Percentiles rank a stretch among this genome's conserved stretches.
These are phyloP conservation scores for Sympetrum striolatum DNA, from an alignment of 2,888 invertebrate genomes.

Conservation along the genomic window DNA sequence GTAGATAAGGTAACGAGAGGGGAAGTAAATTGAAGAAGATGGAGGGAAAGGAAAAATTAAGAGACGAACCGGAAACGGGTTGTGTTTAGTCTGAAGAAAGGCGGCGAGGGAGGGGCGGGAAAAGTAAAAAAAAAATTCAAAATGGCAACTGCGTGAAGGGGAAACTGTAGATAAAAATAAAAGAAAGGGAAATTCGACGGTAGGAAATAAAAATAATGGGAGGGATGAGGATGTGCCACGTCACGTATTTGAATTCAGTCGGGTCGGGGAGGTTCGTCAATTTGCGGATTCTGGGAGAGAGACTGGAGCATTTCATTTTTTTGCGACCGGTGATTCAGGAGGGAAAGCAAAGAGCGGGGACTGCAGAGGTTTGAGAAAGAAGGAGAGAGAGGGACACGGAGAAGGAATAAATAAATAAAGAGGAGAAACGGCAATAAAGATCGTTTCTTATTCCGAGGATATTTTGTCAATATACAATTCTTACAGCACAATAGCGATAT, in stretches of 20 bases:
- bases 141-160: background rate
- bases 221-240: background rate
- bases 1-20: background rate
- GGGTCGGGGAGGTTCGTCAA: background rate
- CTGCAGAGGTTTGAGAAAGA: background rate
- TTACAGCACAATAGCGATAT: too few species aligned
- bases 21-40: background rate
- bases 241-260: background rate
- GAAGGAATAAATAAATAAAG: background rate
- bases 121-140: background rate
- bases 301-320: background rate
- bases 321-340: background rate
- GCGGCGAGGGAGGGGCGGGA: background rate
- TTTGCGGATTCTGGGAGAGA: background rate
- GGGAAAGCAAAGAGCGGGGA: background rate
- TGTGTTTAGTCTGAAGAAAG: background rate
- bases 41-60: background rate
- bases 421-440: too few species aligned
- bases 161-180: background rate
- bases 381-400: background rate
- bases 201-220: background rate
- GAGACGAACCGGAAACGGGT: background rate
- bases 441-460: too few species aligned
- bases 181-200: background rate
- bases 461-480: too few species aligned